These are phyloP conservation scores for Microplitis manilae DNA, from an alignment of 2,888 invertebrate genomes.

Conservation along the genomic window DNA sequence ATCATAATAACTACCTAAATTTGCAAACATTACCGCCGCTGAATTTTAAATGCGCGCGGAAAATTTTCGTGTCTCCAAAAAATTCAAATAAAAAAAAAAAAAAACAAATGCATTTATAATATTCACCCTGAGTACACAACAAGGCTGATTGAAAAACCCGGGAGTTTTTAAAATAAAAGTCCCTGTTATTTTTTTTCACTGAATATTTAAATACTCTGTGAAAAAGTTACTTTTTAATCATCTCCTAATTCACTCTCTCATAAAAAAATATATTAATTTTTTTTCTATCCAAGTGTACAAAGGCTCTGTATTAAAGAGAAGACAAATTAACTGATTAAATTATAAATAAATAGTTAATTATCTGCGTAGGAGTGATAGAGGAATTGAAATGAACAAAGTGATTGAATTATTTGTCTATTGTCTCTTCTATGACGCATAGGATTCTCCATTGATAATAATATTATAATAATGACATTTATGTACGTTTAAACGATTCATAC, in stretches of 20 bases:
- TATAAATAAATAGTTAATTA: too few relatives aligned
- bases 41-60: not conserved
- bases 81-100: not conserved
- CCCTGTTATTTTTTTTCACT: slow-evolving; percentile 1
- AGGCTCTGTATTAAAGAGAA: too few relatives aligned
- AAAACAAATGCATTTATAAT: slow-evolving; percentile 63
- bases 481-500: not conserved
- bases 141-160: slow-evolving; percentile 43
- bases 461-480: not conserved
- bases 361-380: too few relatives aligned
- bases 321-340: too few relatives aligned
- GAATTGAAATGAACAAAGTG: too few relatives aligned
- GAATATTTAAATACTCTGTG: slow-evolving; percentile 23
- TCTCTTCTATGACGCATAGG: not conserved
- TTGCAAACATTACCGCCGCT: not conserved
- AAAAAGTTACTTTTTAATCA: not conserved
- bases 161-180: slow-evolving; percentile 30
- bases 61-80: not conserved
- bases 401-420: not conserved
- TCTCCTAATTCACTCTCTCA: not conserved
- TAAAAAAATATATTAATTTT: too few relatives aligned
- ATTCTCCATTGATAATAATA: not conserved
- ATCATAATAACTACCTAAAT: not conserved
- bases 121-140: slow-evolving; percentile 64
- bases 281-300: too few relatives aligned